Evolutionary conservation across 2,888 invertebrate species (phyloP), one percentile per base, ranked within the genome.

Genomic region (Melanargia galathea): DNA sequence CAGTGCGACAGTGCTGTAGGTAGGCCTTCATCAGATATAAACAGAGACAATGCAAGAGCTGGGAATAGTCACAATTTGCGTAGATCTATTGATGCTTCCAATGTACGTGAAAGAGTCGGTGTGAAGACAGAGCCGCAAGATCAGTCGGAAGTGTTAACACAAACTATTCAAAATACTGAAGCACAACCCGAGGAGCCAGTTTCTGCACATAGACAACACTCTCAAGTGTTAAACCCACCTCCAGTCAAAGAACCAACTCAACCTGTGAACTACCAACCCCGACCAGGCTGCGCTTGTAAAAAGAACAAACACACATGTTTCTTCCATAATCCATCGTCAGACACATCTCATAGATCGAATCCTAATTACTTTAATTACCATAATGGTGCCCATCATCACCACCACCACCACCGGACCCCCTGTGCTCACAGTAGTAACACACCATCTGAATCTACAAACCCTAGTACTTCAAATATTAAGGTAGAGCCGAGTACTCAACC

Each of bases 41-140:
- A 48, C 35, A 59, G 55, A 40, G 49, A 60, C 16, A 33, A 10
- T 38, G 45, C 46, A 57, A 49, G 18, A 49, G 22, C 45, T 20
- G 54, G 60, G 56, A 63, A 48, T 56, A 57, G n/a, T 49, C 35
- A n/a, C 2, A n/a, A 33, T 30, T 30, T 18, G 7, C 13, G 35
- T 22, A 20, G 52, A 11, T 30, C 10, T 1, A 13, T 13, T 20
- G 33, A 52, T 11, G 20, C 26, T 20, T 4, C 40, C 26, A 11
- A 38, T 13, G 11, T 24, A 48, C 1, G 13, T 26, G 13, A 33
- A 16, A 74, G 77, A 66, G 71, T 80, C 33, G 76, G 78, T 57
- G 71, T 90, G 10, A 90, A 90, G 71, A 76, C 76, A 64, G 89
- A 90, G 67, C 83, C 86, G 18, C 68, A 69, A 48, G 74, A 74